phyloP scores from a whole-genome alignment of 1,140 invertebrate species.

The Chrysopa pallens region DNA sequence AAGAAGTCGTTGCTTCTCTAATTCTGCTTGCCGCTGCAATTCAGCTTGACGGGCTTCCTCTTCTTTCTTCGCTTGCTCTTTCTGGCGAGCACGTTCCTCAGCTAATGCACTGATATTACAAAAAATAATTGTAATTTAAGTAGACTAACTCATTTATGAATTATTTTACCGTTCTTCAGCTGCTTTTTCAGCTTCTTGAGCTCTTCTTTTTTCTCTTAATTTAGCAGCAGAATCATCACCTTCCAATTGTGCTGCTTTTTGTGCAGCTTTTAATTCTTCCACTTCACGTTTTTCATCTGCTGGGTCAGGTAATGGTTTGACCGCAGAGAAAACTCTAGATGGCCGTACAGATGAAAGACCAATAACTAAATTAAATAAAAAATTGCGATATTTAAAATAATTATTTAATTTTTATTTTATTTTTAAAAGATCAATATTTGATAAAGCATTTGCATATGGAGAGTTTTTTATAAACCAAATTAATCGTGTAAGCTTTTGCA shows the following conservation, averaged over 20 bases:
- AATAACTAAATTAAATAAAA: no score
- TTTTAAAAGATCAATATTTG: no score
- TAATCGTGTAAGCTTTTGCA: no score
- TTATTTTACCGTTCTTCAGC: constrained; percentile 34
- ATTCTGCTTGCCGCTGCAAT: not conserved
- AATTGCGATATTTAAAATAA: no score
- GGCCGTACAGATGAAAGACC: constrained; percentile 36
- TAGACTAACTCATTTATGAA: not conserved
- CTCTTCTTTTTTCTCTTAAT: constrained; percentile 23
- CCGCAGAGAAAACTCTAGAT: constrained; percentile 39
- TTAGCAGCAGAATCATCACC: constrained; percentile 24
- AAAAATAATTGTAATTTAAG: not conserved
- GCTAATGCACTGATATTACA: constrained; percentile 18
- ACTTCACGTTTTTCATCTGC: constrained; percentile 28
- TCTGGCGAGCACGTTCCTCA: constrained; percentile 17
- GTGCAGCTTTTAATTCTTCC: constrained; percentile 30
- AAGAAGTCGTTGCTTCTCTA: not conserved
- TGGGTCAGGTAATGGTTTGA: constrained; percentile 20
- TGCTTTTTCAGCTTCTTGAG: constrained; percentile 33
- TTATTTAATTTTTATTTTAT: no score
- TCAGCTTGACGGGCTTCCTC: constrained; percentile 11
- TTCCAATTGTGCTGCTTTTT: constrained; percentile 15
- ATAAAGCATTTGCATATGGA: no score
- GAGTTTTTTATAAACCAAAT: no score
- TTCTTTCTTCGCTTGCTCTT: constrained; percentile 15